Evolutionary conservation across 1,140 invertebrate genomes (phyloP).

Genomic region (Leptopilina boulardi): DNA sequence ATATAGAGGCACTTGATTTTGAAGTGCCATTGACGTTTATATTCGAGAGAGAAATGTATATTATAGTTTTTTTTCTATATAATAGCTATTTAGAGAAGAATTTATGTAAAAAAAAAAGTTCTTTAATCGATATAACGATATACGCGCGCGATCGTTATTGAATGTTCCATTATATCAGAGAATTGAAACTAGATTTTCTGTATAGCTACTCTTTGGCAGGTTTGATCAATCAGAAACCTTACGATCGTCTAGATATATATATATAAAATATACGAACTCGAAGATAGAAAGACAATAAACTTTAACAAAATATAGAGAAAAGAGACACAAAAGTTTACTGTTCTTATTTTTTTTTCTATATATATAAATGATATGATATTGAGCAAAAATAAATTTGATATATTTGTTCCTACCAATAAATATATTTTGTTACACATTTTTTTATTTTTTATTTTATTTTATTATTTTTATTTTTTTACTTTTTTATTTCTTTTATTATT

Average conservation of each 20-base stretch:
- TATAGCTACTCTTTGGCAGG: not conserved
- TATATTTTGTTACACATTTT: too few relatives aligned
- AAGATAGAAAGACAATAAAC: not conserved
- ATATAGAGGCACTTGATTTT: not conserved
- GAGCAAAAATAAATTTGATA: too few relatives aligned
- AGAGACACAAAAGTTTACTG: not conserved
- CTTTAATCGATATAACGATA: not conserved
- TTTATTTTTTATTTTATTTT: too few relatives aligned
- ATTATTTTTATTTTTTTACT: not conserved
- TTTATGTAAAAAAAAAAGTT: conserved; percentile 1
- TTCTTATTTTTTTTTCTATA: not conserved
- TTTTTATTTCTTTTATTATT: not conserved
- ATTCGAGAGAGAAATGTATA: too few relatives aligned
- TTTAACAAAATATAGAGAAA: not conserved
- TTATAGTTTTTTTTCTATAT: too few relatives aligned
- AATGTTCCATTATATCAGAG: conserved; percentile 7
- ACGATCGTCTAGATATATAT: not conserved
- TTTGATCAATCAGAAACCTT: conserved; percentile 9
- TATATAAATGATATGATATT: too few relatives aligned
- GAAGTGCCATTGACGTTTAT: not conserved
- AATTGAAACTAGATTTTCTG: not conserved
- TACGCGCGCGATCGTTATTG: conserved; percentile 14
- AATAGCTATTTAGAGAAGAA: not conserved
- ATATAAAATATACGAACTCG: not conserved
- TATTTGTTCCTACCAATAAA: too few relatives aligned